Evolutionary conservation across 2,113 vertebrate genomes (phyloP).

Genomic region (Benthochromis sp.): DNA sequence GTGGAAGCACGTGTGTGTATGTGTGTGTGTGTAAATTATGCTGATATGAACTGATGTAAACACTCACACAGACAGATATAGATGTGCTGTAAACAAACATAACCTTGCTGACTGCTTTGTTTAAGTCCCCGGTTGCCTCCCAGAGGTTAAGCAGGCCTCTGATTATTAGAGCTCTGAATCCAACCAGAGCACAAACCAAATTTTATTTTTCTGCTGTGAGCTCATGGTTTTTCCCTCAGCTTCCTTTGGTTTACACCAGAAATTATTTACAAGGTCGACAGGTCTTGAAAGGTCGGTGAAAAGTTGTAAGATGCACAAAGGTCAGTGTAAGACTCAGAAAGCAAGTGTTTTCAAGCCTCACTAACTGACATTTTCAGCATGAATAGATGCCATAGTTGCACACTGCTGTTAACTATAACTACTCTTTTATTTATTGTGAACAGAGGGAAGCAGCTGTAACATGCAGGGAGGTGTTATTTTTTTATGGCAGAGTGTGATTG

Average conservation of each 20-base stretch:
- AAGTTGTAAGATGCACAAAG: slow-evolving; percentile 1
- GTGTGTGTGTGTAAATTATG: slow-evolving; percentile 4
- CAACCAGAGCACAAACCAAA: not conserved
- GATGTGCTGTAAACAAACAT: slow-evolving; percentile 30
- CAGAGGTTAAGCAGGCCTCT: slow-evolving; percentile 25
- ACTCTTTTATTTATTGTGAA: not conserved
- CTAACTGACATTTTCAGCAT: not conserved
- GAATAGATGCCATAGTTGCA: not conserved
- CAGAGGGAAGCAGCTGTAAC: not conserved
- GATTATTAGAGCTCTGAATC: not conserved
- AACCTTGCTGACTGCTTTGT: slow-evolving; percentile 24
- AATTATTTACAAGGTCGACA: not conserved
- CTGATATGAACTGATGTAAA: slow-evolving; percentile 32
- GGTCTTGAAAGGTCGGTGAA: not conserved
- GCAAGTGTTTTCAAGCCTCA: not conserved
- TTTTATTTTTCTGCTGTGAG: not conserved
- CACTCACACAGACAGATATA: not conserved
- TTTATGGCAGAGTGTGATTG: not conserved
- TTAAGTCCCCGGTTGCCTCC: not conserved
- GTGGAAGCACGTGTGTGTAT: not conserved
- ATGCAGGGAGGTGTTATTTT: not conserved
- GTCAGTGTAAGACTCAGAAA: not conserved
- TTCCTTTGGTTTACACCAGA: not conserved
- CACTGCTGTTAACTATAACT: not conserved
- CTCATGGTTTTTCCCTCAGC: not conserved